phyloP scores from a whole-genome alignment of 2,113 vertebrate genomes.

The Pseudorasbora parva region DNA sequence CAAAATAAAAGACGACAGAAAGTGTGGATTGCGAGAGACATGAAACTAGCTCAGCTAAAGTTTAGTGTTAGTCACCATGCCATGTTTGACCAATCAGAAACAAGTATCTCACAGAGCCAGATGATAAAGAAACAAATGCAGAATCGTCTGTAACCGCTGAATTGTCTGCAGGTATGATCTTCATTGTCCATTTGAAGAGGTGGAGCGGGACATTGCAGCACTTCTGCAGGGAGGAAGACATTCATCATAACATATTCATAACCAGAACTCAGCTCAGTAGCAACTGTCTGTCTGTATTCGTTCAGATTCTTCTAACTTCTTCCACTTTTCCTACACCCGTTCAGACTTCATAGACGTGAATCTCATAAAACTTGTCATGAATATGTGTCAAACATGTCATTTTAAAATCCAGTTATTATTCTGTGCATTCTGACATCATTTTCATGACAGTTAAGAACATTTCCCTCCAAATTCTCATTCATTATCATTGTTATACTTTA shows the following conservation, averaged over 20 bases:
- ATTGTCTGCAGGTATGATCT: constrained; percentile 73
- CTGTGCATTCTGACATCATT: not conserved
- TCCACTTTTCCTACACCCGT: not conserved
- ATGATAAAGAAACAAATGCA: not conserved
- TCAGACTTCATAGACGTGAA: not conserved
- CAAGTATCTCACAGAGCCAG: not conserved
- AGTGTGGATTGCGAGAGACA: no score
- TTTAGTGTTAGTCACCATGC: not conserved
- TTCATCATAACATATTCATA: not conserved
- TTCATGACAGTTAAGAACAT: not conserved
- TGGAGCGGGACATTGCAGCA: constrained; percentile 72
- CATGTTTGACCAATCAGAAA: not conserved
- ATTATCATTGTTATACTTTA: not conserved
- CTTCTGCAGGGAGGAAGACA: constrained; percentile 62
- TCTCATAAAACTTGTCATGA: not conserved
- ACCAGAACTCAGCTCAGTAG: not conserved
- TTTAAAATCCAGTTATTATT: not conserved
- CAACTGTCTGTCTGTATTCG: not conserved
- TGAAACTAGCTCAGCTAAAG: not conserved
- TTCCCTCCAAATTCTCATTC: not conserved
- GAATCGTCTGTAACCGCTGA: not conserved
- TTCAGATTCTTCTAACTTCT: not conserved
- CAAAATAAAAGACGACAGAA: not conserved
- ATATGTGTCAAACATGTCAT: not conserved
- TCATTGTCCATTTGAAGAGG: constrained; percentile 67